Evolutionary conservation across 2,113 vertebrate genomes (phyloP).

Genomic region (Chitala chitala): DNA sequence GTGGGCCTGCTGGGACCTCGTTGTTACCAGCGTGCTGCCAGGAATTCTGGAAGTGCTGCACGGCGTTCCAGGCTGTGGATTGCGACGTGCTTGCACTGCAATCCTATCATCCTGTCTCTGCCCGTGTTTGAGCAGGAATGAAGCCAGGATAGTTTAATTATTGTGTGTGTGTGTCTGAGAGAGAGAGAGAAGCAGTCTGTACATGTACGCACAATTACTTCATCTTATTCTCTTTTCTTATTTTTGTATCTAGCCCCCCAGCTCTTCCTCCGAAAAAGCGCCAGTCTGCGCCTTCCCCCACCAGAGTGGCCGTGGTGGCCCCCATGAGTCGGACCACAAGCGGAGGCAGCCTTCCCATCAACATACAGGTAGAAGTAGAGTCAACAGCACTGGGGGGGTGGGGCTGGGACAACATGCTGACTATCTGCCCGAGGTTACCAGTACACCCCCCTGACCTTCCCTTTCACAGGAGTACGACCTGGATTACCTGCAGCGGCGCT

Average conservation of each 20-base stretch:
- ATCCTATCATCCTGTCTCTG: neutral
- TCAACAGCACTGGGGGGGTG: too few species aligned
- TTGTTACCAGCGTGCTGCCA: too few species aligned
- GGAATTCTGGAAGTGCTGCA: neutral
- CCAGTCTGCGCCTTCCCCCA: constrained; percentile 86
- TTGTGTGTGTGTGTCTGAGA: too few species aligned
- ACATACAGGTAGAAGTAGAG: constrained; percentile 84
- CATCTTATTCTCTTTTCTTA: too few species aligned
- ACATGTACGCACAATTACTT: too few species aligned
- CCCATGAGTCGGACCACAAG: constrained; percentile 88
- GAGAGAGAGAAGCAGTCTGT: too few species aligned
- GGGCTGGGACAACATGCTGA: neutral
- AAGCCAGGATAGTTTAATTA: neutral
- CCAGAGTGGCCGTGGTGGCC: constrained; percentile 87
- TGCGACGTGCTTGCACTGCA: neutral
- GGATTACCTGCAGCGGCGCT: constrained; percentile 85
- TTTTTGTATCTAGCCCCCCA: constrained; percentile 66
- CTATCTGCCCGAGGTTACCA: neutral
- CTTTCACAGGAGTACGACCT: constrained; percentile 79
- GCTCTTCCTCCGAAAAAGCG: constrained; percentile 93
- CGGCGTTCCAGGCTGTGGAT: neutral
- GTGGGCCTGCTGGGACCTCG: neutral
- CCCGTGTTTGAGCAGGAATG: neutral
- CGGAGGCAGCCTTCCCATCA: constrained; percentile 84
- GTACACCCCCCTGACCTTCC: neutral